These are phyloP conservation scores for Zaprionus camerounensis DNA, from an alignment of 1,140 invertebrate genomes.

Conservation along the genomic window DNA sequence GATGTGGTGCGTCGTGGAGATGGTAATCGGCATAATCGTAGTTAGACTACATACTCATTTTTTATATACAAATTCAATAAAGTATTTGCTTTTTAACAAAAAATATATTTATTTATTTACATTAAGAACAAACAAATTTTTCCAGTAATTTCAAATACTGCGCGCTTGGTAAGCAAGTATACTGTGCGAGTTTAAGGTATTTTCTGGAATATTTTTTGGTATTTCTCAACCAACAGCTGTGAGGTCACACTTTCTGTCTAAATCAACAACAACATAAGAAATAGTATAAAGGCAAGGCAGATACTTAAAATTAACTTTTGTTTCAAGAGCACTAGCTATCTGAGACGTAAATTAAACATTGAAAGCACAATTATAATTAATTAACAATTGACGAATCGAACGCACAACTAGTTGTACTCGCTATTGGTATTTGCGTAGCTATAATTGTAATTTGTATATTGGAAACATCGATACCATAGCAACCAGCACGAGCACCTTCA, in stretches of 20 bases:
- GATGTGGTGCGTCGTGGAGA: constrained; percentile 94
- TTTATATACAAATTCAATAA: constrained; percentile 31
- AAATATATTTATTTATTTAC: background rate
- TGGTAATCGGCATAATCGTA: constrained; percentile 94
- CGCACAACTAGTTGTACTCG: background rate
- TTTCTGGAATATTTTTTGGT: background rate
- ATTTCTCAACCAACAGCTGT: background rate
- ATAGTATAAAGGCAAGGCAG: constrained; percentile 17
- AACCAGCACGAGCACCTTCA: background rate
- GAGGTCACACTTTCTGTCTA: constrained; percentile 25
- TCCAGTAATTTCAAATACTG: background rate
- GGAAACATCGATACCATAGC: constrained; percentile 26
- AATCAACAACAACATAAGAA: constrained; percentile 23
- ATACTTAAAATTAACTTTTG: constrained; percentile 17
- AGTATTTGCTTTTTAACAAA: constrained; percentile 4
- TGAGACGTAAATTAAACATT: constrained; percentile 15
- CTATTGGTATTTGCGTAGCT: background rate
- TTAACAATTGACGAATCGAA: background rate
- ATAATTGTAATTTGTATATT: background rate
- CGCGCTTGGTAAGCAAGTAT: background rate
- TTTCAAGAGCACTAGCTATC: constrained; percentile 23
- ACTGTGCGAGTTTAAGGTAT: too few relatives aligned
- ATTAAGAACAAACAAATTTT: background rate
- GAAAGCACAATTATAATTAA: constrained; percentile 6
- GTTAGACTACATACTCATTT: constrained; percentile 85